phyloP scores from a whole-genome alignment of 2,113 vertebrate genomes.

The Megaleporinus macrocephalus region DNA sequence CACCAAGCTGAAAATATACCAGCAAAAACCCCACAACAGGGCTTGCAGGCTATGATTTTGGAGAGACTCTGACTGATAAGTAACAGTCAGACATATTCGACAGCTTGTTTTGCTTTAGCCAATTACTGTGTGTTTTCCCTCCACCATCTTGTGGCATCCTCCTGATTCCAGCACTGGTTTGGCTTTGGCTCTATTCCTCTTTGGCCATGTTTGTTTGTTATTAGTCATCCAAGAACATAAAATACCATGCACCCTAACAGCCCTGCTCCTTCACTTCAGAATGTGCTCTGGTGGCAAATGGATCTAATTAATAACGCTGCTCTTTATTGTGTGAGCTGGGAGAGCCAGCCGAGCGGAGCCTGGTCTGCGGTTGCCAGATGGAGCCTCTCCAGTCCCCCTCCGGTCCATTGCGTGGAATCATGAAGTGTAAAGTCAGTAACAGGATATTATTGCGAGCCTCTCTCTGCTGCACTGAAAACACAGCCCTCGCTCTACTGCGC shows the following conservation, averaged over 20 bases:
- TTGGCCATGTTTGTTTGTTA: constrained; percentile 67
- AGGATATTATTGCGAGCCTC: constrained; percentile 75
- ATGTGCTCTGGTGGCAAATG: constrained; percentile 69
- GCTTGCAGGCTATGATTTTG: constrained; percentile 2
- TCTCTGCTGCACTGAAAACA: constrained; percentile 71
- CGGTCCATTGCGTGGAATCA: constrained; percentile 69
- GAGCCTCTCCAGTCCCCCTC: constrained; percentile 59
- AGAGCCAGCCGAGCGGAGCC: constrained; percentile 53
- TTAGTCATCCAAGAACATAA: constrained; percentile 65
- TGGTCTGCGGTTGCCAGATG: constrained; percentile 61
- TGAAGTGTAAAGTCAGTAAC: constrained; percentile 75
- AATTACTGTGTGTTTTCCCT: constrained; percentile 58
- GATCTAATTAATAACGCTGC: constrained; percentile 70
- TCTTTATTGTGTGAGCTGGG: constrained; percentile 64
- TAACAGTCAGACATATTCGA: constrained; percentile 58
- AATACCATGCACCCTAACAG: constrained; percentile 57
- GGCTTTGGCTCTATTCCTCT: constrained; percentile 53
- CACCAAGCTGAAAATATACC: constrained; percentile 4
- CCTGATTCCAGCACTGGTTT: constrained; percentile 53
- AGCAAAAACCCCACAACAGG: neutral
- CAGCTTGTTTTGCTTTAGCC: constrained; percentile 62
- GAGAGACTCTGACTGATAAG: constrained; percentile 49
- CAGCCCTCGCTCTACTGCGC: constrained; percentile 51
- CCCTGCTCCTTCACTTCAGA: constrained; percentile 51
- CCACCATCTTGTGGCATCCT: constrained; percentile 53